Evolutionary conservation across 1,140 invertebrate species (phyloP).

Genomic region (Solenopsis invicta): DNA sequence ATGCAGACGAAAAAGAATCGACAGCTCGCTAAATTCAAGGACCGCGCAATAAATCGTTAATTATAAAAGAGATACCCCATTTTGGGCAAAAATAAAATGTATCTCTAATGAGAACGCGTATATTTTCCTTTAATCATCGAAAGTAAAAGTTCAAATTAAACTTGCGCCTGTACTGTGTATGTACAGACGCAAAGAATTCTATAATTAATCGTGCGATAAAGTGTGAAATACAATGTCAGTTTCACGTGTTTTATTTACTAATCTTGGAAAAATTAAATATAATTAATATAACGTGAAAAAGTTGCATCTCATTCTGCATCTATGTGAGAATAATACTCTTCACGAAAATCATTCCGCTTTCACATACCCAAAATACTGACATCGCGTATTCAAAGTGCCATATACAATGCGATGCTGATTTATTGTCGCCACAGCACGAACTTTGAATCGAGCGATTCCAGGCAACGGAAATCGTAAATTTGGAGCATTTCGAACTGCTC

Average conservation of each 20-base stretch:
- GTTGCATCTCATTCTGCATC: neutral
- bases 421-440: slow-evolving; percentile 44
- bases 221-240: neutral
- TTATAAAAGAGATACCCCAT: neutral
- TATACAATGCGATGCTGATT: slow-evolving; percentile 50
- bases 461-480: slow-evolving; percentile 70
- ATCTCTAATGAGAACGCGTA: neutral
- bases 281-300: neutral
- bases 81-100: neutral
- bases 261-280: neutral
- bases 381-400: slow-evolving; percentile 32
- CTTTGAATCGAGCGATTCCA: slow-evolving; percentile 62
- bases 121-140: neutral
- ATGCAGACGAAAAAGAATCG: neutral
- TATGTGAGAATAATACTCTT: neutral
- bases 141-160: neutral
- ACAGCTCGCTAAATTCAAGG: neutral
- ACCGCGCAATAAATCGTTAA: neutral
- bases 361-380: slow-evolving; percentile 14
- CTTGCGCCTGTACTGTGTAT: neutral
- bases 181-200: neutral
- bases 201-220: neutral
- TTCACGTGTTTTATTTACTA: neutral
- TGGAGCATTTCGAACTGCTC: slow-evolving; percentile 40
- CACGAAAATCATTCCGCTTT: neutral